phyloP scores from a whole-genome alignment of 35 echinoderm and acorn worm species.

The Holothuria glaberrima region DNA sequence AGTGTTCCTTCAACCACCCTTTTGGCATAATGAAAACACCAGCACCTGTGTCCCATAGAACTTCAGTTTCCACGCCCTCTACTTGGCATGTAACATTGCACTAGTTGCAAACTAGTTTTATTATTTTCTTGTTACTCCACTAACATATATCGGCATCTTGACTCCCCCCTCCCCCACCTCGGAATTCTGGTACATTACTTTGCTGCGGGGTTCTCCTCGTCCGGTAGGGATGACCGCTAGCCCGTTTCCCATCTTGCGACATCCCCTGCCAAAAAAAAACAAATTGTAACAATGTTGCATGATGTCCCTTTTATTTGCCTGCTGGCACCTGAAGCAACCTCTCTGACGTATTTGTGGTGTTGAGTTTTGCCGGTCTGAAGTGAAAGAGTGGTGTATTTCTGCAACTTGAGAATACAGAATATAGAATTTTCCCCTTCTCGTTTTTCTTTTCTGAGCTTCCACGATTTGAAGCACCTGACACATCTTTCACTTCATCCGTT shows the following conservation, averaged over 20 bases:
- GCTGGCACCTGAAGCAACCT: constrained; percentile 49
- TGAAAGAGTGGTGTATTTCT: constrained; percentile 30
- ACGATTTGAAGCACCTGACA: background rate
- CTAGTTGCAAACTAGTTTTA: constrained; percentile 13
- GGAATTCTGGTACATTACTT: background rate
- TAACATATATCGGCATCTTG: background rate
- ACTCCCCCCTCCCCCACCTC: too few species aligned
- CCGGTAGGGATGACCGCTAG: constrained; percentile 24
- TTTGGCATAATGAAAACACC: constrained; percentile 20
- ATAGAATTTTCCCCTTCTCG: background rate
- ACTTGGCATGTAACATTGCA: constrained; percentile 4
- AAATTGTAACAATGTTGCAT: constrained; percentile 52
- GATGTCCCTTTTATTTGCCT: background rate
- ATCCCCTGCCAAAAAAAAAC: constrained; percentile 55
- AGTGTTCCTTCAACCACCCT: background rate
- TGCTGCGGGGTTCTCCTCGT: constrained; percentile 19
- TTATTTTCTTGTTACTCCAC: background rate
- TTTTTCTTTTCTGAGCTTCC: background rate
- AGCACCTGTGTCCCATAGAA: constrained; percentile 38
- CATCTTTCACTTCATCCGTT: background rate
- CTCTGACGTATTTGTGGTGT: background rate
- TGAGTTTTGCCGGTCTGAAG: background rate
- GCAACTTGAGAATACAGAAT: constrained; percentile 24
- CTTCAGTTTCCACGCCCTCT: constrained; percentile 9
- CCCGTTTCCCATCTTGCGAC: constrained; percentile 57